Evolutionary conservation across 2,797 vertebrate species (phyloP).

Genomic region (Pangasius krempfi): DNA sequence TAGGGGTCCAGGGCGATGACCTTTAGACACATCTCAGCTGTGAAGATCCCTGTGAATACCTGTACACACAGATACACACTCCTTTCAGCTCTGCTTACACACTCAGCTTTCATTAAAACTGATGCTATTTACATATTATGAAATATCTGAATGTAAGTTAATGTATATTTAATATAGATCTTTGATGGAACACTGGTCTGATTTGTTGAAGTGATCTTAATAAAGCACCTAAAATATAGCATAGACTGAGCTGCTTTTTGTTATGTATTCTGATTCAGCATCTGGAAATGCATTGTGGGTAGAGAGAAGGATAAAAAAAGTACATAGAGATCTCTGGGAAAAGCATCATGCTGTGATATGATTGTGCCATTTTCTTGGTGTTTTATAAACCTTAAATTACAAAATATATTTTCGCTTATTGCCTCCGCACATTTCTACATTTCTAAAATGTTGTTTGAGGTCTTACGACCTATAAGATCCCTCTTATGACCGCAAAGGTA

Average conservation of each 20-base stretch:
- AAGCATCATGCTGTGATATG: not conserved
- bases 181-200: not conserved
- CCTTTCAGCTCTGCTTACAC: not conserved
- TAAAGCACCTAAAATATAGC: not conserved
- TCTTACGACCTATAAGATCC: not conserved
- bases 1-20: constrained; percentile 94
- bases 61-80: constrained; percentile 57
- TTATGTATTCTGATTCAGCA: not conserved
- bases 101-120: not conserved
- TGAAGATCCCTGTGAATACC: constrained; percentile 98
- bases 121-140: too few relatives aligned
- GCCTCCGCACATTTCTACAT: not conserved
- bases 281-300: not conserved
- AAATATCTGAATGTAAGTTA: not conserved
- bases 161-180: not conserved
- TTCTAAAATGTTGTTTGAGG: not conserved
- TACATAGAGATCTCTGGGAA: not conserved
- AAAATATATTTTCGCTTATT: not conserved
- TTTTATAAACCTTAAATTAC: not conserved
- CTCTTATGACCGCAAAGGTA: too few relatives aligned
- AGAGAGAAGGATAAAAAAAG: not conserved
- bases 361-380: not conserved
- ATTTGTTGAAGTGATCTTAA: not conserved
- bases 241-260: not conserved
- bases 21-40: constrained; percentile 97